Base-by-base conservation (phyloP, 1,140 invertebrate genomes). In the Medauroidea extradentata region DNA sequence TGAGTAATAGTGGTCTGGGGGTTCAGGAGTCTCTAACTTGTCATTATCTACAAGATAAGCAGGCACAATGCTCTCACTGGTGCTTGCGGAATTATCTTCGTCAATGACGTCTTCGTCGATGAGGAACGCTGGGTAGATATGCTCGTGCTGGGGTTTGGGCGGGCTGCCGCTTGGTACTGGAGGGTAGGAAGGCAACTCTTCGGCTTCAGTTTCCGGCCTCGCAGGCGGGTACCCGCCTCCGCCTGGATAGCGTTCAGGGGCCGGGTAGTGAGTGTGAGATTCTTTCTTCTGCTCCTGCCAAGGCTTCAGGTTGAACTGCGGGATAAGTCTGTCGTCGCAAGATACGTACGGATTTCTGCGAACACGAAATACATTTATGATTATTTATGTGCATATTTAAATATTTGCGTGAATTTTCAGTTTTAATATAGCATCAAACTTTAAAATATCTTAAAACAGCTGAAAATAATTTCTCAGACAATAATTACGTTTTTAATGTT, bases 301-400 rank as follows among this genome's bases (percentile, higher is more conserved):
- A 19, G 53, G 42, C 16, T 38, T 55, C 14, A 55, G 25, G 29
- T 55, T 34, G 23, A 55, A 55, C 16, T 43, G 29, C 13, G 42
- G 41, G 19, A 55, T 55, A n/a, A 29, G 19, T 2, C 14, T 34
- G 16, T 24, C 42, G 16, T 53, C 52, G 44, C 53, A 55, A 8
- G 53, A 43, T 27, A 43, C 38, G 11, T 42, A 4, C n/a, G 23
- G 11, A 18, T 55, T 55, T 41, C 53, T 55, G 41, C 9, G 39
- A 55, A n/a, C n/a, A 42, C 39, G 18, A 16, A 42, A 14, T 19
- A 21, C 11, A 16, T 34, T 42, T 13, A 42, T 39, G 1, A 18
- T 23, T 5, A 41, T n/a, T n/a, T n/a, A n/a, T n/a, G n/a, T n/a
- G n/a, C n/a, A n/a, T n/a, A n/a, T n/a, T n/a, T n/a, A n/a, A n/a